Base-by-base conservation (phyloP, 2,888 invertebrate genomes). In the Oscheius onirici region DNA sequence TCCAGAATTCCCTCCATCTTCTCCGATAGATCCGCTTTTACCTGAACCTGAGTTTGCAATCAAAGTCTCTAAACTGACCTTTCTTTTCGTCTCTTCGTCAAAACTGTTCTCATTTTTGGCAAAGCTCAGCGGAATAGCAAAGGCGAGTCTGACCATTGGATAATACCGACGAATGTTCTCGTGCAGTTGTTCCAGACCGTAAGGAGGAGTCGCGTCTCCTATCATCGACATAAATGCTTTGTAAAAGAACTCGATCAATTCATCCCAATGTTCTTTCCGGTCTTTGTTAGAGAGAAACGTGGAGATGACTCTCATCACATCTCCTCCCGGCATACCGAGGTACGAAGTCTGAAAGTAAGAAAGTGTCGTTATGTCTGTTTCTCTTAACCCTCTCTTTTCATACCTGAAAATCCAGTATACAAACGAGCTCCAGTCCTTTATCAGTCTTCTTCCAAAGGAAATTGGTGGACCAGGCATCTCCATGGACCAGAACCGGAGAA, bases 391-490 rank as follows among this genome's bases (percentile, higher is more conserved):
- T 49, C 10, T 10, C 22, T 17, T 26, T 6, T 5, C 3, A 1
- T 6, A 70, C 70, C 70, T 70, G 70, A 40, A 70, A 70, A 61
- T 70, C 70, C 3, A 70, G 20, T 15, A 70, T 3, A 13, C 61
- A 49, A n/a, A 15, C 41, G 1, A 63, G 54, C 8, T 52, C 11
- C 15, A 63, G 28, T 17, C 61, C 61, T 6, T 41, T 20, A 8
- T 24, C 60, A 10, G 22, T 20, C 49, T 70, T 61, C 22, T 72
- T 65, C 75, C 73, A 76, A 40, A 79, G 51, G 5, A 79, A 57
- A 57, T 79, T 79, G 2, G 72, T 72, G 2, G 78, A 63, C 78
- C 78, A 79, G 43, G 76, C 60, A 28, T 79, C 78, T 10, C 75
- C 78, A 61, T 79, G 78, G n/a, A 74, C 74, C 1, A 79, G 40